Evolutionary conservation across 2,113 vertebrate species (phyloP).

Genomic region (Scartelaos histophorus): DNA sequence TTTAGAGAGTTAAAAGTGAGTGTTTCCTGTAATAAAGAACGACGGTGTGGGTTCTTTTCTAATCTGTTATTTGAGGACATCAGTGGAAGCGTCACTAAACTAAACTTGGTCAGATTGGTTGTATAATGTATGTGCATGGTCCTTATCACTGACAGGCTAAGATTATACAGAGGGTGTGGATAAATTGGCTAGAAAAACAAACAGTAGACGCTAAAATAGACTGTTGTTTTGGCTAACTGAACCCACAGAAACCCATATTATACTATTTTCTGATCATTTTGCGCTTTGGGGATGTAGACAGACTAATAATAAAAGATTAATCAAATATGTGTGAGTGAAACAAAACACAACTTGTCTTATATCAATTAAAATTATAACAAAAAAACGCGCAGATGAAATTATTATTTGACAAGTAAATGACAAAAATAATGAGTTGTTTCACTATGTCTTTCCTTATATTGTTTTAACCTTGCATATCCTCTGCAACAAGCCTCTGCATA

Average conservation of each 20-base stretch:
- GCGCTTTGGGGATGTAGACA: too few relatives aligned
- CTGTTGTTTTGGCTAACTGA: not conserved
- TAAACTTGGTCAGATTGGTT: constrained; percentile 17
- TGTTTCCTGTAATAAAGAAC: constrained; percentile 39
- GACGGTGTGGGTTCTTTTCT: constrained; percentile 14
- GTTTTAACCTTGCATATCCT: not conserved
- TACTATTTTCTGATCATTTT: too few relatives aligned
- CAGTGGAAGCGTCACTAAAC: constrained; percentile 10
- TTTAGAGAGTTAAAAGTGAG: constrained; percentile 14
- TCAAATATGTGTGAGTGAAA: too few relatives aligned
- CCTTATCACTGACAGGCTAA: constrained; percentile 17
- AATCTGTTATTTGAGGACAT: constrained; percentile 38
- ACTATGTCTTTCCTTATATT: not conserved
- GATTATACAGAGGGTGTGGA: constrained; percentile 9
- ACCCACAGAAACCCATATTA: not conserved
- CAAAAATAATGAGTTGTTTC: not conserved
- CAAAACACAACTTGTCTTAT: too few relatives aligned
- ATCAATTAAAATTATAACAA: too few relatives aligned
- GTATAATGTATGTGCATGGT: constrained; percentile 6
- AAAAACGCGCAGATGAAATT: too few relatives aligned
- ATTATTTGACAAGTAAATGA: too few relatives aligned
- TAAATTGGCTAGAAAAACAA: not conserved
- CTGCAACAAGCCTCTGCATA: not conserved
- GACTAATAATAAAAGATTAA: too few relatives aligned
- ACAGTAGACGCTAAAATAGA: not conserved